Base-by-base conservation (phyloP, 2,888 invertebrate genomes). In the Lasiommata megera region DNA sequence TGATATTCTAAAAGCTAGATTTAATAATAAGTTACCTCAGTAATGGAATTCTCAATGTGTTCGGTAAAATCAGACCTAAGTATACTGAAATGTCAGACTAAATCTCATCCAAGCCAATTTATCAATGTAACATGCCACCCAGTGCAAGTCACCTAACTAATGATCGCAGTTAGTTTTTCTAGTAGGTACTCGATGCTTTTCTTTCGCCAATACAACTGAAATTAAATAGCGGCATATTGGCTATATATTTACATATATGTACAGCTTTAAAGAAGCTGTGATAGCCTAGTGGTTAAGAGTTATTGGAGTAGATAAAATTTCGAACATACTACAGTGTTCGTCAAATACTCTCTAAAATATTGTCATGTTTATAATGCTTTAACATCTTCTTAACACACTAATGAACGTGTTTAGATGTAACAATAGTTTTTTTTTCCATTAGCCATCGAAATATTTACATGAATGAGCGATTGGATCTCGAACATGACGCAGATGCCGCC, bases 61-160 rank as follows among this genome's bases (percentile, higher is more conserved):
- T 7, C n/a, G 23, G 8, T 3, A 44, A 44, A 29, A 14, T 14
- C 9, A 29, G 18, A 41, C 18, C 17, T 18, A 1, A 41, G 7
- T 29, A 28, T 12, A 6, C 46, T 46, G 29, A 31, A 31, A 17
- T 46, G 16, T 31, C 29, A 16, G 11, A 29, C 14, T 46, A 16
- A 46, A 46, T 46, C 46, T 46, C 46, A 11, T 46, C 16, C 31
- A 14, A 52, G 56, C 46, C 51, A 68, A 68, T 71, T 73, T 77
- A 79, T 81, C 81, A 79, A 66, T 67, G 66, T 67, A 70, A 68
- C 70, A 67, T 61, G 65, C 69, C 62, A 67, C 38, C 56, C 54
- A 50, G 17, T 79, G 84, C 87, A 84, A 87, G 86, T 86, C 87
- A 87, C 77, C 68, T 71, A 75, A 82, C 80, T 79, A 84, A 86